A percentile compares a stretch with the other conserved stretches of the same genome.
These are phyloP conservation scores for Pteronura brasiliensis DNA, from an alignment of 2,113 vertebrate genomes.

Conservation along the genomic window DNA sequence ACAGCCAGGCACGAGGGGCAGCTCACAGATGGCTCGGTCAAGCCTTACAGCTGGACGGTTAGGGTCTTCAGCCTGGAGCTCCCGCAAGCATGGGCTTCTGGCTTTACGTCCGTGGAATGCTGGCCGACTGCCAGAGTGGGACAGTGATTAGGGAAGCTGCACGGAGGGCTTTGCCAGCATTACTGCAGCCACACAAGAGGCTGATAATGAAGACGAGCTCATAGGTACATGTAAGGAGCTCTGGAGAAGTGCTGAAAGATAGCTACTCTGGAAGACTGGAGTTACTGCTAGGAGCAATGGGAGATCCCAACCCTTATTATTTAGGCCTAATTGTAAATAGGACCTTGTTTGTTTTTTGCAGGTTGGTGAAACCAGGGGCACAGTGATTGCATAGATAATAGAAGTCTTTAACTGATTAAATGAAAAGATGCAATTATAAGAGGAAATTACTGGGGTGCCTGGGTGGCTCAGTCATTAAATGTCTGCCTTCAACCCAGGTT, in stretches of 20 bases:
- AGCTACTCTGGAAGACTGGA: neutral
- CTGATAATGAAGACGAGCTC: neutral
- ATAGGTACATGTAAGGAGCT: neutral
- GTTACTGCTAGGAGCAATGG: neutral
- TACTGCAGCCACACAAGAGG: neutral
- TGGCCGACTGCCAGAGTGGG: too few species aligned
- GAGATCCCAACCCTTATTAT: neutral
- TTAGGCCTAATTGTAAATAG: neutral
- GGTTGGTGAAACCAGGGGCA: neutral
- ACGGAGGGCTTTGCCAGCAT: neutral
- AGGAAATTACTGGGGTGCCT: neutral
- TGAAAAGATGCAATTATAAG: neutral
- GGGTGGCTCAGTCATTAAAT: too few species aligned
- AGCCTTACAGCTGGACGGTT: too few species aligned
- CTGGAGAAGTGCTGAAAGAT: neutral
- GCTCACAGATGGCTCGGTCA: neutral
- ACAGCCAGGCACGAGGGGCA: neutral
- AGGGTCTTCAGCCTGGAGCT: neutral
- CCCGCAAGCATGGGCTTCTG: neutral
- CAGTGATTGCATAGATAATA: neutral
- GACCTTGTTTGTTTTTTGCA: neutral
- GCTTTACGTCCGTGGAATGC: neutral
- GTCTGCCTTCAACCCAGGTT: too few species aligned
- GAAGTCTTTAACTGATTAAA: neutral
- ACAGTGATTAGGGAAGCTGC: neutral